Evolutionary conservation across 1,140 invertebrate species (phyloP).

Genomic region (Sesamia nonagrioides): DNA sequence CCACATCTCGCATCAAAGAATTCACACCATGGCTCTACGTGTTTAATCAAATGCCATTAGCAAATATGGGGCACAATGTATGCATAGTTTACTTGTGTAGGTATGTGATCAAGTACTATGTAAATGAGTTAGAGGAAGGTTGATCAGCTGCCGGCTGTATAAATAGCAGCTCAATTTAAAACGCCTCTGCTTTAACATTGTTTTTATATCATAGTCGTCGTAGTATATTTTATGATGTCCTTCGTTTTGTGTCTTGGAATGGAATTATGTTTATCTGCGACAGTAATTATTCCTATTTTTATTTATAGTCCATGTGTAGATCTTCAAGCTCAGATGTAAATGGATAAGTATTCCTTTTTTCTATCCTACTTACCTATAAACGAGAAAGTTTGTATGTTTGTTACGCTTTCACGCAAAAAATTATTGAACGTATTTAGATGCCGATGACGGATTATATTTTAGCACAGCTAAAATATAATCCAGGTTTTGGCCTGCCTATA

Average conservation of each 20-base stretch:
- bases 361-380: too few species aligned
- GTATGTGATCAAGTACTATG: slow-evolving; percentile 52
- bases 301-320: too few species aligned
- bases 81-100: slow-evolving; percentile 17
- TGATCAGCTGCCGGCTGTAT: slow-evolving; percentile 64
- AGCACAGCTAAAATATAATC: too few species aligned
- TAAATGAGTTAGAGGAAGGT: slow-evolving; percentile 62
- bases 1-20: slow-evolving; percentile 45
- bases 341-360: too few species aligned
- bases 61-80: slow-evolving; percentile 48
- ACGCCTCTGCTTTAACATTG: slow-evolving; percentile 52
- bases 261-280: not conserved
- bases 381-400: too few species aligned
- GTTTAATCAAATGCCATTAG: slow-evolving; percentile 52
- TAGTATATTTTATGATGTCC: not conserved
- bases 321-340: too few species aligned
- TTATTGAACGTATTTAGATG: too few species aligned
- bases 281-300: too few species aligned
- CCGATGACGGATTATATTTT: too few species aligned
- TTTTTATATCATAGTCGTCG: slow-evolving; percentile 34
- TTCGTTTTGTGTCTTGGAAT: not conserved
- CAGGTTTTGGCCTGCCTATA: too few species aligned
- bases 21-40: slow-evolving; percentile 43
- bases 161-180: slow-evolving; percentile 57
- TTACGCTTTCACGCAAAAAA: too few species aligned